A percentile compares a stretch with the other conserved stretches of the same genome.
These are phyloP conservation scores for Danionella cerebrum DNA, from an alignment of 2,113 vertebrate genomes.

Conservation along the genomic window DNA sequence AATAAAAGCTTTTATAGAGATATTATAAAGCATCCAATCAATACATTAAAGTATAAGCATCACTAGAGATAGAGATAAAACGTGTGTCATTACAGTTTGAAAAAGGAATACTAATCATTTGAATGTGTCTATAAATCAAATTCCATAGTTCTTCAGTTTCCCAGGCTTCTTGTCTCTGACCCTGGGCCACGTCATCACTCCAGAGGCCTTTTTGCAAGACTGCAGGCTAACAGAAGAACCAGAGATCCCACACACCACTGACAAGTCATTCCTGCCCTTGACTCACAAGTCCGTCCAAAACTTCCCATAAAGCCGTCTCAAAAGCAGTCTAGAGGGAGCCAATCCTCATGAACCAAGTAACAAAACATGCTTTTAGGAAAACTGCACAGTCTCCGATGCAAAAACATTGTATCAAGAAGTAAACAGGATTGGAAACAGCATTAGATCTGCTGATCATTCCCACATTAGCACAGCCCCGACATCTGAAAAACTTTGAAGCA, in stretches of 20 bases:
- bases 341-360: no score
- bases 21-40: no score
- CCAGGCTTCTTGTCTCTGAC: conserved; percentile 36
- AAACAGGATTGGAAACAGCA: background rate
- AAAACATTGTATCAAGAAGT: background rate
- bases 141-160: conserved; percentile 29
- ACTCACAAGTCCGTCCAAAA: conserved; percentile 24
- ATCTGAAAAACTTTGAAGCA: conserved; percentile 26
- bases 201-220: conserved; percentile 28
- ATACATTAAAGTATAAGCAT: no score
- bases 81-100: conserved; percentile 1
- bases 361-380: background rate
- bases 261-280: conserved; percentile 27
- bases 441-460: conserved; percentile 1
- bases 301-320: conserved; percentile 18
- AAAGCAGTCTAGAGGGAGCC: conserved; percentile 10
- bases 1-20: no score
- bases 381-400: background rate
- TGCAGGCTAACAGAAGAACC: conserved; percentile 21
- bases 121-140: conserved; percentile 4
- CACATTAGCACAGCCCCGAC: conserved; percentile 7
- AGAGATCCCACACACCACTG: conserved; percentile 24
- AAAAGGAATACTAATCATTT: conserved; percentile 22
- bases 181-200: conserved; percentile 39
- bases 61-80: background rate